Evolutionary conservation across 2,888 invertebrate genomes (phyloP).

Genomic region (Eudiplozoon nipponicum): DNA sequence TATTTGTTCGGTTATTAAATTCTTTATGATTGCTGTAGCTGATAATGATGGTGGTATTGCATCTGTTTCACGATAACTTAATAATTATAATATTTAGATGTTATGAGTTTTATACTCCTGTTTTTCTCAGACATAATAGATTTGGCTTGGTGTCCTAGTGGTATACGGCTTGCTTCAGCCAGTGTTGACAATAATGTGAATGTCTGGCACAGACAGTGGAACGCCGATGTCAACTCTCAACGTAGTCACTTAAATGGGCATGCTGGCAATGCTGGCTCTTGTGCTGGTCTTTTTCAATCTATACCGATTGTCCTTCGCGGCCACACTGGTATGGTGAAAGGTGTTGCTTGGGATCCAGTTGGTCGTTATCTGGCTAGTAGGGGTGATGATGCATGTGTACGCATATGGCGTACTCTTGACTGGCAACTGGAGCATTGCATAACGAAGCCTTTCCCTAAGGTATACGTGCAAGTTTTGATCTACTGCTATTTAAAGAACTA

Average conservation of each 20-base stretch:
- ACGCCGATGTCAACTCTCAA: slow-evolving; percentile 2
- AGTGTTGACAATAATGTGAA: slow-evolving; percentile 89
- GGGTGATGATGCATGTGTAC: slow-evolving; percentile 63
- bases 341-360: slow-evolving; percentile 88
- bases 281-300: slow-evolving; percentile 18
- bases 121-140: slow-evolving; percentile 47
- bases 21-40: no score
- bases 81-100: no score
- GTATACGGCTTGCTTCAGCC: slow-evolving; percentile 67
- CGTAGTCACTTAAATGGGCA: no score
- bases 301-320: slow-evolving; percentile 52
- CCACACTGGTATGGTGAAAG: slow-evolving; percentile 63
- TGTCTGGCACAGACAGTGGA: slow-evolving; percentile 48
- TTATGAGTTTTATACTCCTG: no score
- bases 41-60: no score
- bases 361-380: slow-evolving; percentile 50
- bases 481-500: no score
- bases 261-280: no score
- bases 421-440: slow-evolving; percentile 61
- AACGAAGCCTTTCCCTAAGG: slow-evolving; percentile 59
- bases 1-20: no score
- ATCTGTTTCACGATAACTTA: no score
- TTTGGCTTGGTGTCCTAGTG: slow-evolving; percentile 72
- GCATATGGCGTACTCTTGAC: slow-evolving; percentile 73
- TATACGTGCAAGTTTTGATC: slow-evolving; percentile 20